phyloP scores from a whole-genome alignment of 2,888 invertebrate species.

The Polymixis flavicincta region DNA sequence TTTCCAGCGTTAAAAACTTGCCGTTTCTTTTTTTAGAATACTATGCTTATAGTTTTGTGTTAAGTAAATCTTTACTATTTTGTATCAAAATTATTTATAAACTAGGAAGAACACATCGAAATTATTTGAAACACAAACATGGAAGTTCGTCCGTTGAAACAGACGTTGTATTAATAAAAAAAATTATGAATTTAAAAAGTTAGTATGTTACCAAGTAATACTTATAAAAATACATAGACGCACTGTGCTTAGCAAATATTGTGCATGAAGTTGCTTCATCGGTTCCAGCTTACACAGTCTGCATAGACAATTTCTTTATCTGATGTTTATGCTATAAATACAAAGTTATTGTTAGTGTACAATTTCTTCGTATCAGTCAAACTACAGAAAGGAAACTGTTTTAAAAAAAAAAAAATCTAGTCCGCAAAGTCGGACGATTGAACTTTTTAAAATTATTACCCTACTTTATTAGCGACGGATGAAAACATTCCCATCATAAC shows the following conservation, averaged over 20 bases:
- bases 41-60: constrained; percentile 62
- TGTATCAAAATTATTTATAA: constrained; percentile 61
- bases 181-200: constrained; percentile 59
- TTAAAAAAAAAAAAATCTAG: constrained; percentile 28
- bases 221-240: constrained; percentile 74
- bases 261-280: constrained; percentile 76
- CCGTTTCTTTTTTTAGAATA: constrained; percentile 46
- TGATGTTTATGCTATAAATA: constrained; percentile 49
- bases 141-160: constrained; percentile 69
- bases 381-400: constrained; percentile 38
- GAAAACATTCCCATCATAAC: constrained; percentile 34
- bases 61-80: constrained; percentile 57
- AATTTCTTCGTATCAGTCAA: constrained; percentile 56
- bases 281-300: constrained; percentile 66
- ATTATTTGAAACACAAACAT: constrained; percentile 68
- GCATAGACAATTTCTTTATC: constrained; percentile 59
- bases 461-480: constrained; percentile 47
- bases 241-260: constrained; percentile 79
- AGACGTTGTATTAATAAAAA: constrained; percentile 59
- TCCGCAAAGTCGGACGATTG: constrained; percentile 29
- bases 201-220: constrained; percentile 66
- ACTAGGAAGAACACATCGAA: constrained; percentile 65
- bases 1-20: constrained; percentile 39
- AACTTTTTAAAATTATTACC: constrained; percentile 32
- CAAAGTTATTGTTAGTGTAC: constrained; percentile 45